These are phyloP conservation scores for Pterophyllum scalare DNA, from an alignment of 2,113 vertebrate genomes.

Conservation along the genomic window DNA sequence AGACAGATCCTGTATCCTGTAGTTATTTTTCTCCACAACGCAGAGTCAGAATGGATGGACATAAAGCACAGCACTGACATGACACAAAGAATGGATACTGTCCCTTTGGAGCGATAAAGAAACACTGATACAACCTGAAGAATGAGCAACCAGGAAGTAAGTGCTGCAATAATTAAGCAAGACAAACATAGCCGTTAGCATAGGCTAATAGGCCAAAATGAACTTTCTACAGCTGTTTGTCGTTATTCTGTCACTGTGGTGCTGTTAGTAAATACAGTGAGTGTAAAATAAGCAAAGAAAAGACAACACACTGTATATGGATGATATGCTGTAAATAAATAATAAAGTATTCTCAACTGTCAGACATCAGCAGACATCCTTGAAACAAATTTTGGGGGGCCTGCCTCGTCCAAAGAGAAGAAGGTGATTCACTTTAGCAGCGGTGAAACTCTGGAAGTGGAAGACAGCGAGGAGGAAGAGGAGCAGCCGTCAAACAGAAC, in stretches of 20 bases:
- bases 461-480: constrained; percentile 69
- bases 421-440: constrained; percentile 83
- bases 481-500: constrained; percentile 23
- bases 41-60: constrained; percentile 1
- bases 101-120: background rate
- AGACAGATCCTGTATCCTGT: constrained; percentile 38
- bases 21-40: background rate
- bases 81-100: background rate
- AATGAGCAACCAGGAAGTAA: constrained; percentile 71
- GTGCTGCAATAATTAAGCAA: constrained; percentile 41
- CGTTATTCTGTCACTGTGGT: background rate
- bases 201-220: background rate
- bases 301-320: too few species aligned
- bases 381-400: constrained; percentile 33
- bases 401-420: constrained; percentile 33
- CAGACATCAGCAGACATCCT: constrained; percentile 15
- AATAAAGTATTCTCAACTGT: background rate
- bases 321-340: background rate
- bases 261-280: background rate
- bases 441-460: constrained; percentile 80
- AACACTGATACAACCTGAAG: background rate
- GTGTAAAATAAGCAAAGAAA: background rate
- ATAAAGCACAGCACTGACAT: background rate
- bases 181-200: constrained; percentile 1
- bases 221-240: background rate